phyloP scores from a whole-genome alignment of 2,888 invertebrate species.

The Tineola bisselliella region DNA sequence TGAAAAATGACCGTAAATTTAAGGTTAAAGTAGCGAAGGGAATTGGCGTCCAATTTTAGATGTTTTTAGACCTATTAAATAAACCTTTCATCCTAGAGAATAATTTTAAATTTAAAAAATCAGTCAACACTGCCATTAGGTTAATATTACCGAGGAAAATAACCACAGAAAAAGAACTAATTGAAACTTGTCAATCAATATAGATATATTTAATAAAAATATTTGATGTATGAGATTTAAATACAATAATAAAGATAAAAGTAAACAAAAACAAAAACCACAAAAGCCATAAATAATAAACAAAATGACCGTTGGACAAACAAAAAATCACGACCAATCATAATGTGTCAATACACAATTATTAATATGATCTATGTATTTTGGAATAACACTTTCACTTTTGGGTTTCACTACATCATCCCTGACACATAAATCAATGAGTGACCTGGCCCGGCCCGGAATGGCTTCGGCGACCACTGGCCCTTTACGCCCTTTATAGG shows the following conservation, averaged over 20 bases:
- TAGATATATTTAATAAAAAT: neutral
- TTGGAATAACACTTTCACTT: slow-evolving; percentile 17
- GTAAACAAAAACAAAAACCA: neutral
- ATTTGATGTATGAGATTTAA: neutral
- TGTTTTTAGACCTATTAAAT: neutral
- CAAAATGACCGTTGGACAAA: neutral
- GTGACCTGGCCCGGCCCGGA: slow-evolving; percentile 18
- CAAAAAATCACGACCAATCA: slow-evolving; percentile 5
- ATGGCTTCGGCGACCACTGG: slow-evolving; percentile 25
- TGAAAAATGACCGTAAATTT: slow-evolving; percentile 67
- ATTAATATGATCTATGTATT: slow-evolving; percentile 50
- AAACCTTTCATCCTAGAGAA: neutral
- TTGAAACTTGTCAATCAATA: too few relatives aligned
- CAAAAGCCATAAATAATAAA: neutral
- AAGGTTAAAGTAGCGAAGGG: slow-evolving; percentile 51
- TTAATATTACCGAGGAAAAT: too few relatives aligned
- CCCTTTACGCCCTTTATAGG: slow-evolving; percentile 37
- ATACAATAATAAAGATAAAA: neutral
- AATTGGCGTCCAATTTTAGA: slow-evolving; percentile 19
- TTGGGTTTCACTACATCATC: slow-evolving; percentile 26
- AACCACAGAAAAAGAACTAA: too few relatives aligned
- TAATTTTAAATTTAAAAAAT: neutral
- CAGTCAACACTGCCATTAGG: too few relatives aligned
- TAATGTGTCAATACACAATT: slow-evolving; percentile 51
- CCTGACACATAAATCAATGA: slow-evolving; percentile 51